Percentiles rank a stretch among this genome's conserved stretches.
These are phyloP conservation scores for Lacerta viridis DNA, from an alignment of 2,797 vertebrate species.

Conservation along the genomic window DNA sequence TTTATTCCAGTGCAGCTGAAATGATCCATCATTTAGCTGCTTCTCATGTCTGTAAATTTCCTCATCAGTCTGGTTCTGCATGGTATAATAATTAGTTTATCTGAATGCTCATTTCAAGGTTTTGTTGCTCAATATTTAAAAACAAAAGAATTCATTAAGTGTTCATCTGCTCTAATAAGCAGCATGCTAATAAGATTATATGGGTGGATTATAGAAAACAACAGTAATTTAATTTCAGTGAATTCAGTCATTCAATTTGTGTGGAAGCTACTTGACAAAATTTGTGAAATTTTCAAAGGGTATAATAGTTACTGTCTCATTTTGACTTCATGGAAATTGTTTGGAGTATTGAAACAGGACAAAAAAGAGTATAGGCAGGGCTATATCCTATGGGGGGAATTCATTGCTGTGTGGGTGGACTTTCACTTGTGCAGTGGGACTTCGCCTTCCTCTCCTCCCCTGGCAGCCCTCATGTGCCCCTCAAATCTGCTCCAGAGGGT, in stretches of 20 bases:
- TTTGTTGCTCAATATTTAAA: slow-evolving; percentile 37
- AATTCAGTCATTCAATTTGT: slow-evolving; percentile 24
- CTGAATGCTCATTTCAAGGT: slow-evolving; percentile 16
- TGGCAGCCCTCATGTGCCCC: too few species aligned
- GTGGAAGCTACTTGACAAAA: slow-evolving; percentile 44
- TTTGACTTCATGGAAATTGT: slow-evolving; percentile 6
- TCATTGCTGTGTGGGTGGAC: too few species aligned
- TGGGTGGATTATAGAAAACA: slow-evolving; percentile 35
- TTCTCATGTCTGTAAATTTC: neutral
- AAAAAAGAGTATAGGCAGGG: neutral
- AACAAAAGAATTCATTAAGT: neutral
- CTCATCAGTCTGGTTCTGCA: neutral
- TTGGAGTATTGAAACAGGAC: neutral
- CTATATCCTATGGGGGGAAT: neutral
- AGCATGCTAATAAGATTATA: slow-evolving; percentile 33
- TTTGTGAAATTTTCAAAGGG: slow-evolving; percentile 21
- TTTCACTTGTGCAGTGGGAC: too few species aligned
- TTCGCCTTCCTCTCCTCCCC: too few species aligned
- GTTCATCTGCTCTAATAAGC: slow-evolving; percentile 14
- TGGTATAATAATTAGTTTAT: slow-evolving; percentile 31
- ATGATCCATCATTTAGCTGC: neutral
- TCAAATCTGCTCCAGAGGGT: too few species aligned
- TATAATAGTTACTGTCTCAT: neutral
- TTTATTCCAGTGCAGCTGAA: neutral
- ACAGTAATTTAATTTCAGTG: slow-evolving; percentile 21